Percentiles rank a stretch among this genome's conserved stretches.
Evolutionary conservation across 2,113 vertebrate species (phyloP).

Genomic region (Epinephelus lanceolatus): DNA sequence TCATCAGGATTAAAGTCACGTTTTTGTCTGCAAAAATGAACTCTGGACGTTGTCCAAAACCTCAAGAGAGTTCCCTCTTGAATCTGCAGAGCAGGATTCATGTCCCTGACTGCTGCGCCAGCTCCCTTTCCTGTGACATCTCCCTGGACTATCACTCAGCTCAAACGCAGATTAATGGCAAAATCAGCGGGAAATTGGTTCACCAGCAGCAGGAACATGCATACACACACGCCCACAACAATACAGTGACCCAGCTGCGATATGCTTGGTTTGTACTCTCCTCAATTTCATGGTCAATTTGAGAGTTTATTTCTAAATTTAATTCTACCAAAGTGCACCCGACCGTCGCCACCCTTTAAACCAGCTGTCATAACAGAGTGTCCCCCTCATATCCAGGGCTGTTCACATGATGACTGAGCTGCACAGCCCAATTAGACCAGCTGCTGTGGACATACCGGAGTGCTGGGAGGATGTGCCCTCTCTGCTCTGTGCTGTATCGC

Average conservation of each 20-base stretch:
- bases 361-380: slow-evolving; percentile 79
- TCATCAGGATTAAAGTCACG: neutral
- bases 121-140: slow-evolving; percentile 47
- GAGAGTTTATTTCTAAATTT: slow-evolving; percentile 76
- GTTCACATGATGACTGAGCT: slow-evolving; percentile 64
- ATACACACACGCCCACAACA: neutral
- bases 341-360: slow-evolving; percentile 39
- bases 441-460: slow-evolving; percentile 64
- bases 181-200: neutral
- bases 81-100: slow-evolving; percentile 22
- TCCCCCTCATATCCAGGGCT: slow-evolving; percentile 51
- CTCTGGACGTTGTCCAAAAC: slow-evolving; percentile 15
- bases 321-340: slow-evolving; percentile 66
- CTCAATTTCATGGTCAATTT: slow-evolving; percentile 75
- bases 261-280: slow-evolving; percentile 41
- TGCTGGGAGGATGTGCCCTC: slow-evolving; percentile 42
- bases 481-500: slow-evolving; percentile 25
- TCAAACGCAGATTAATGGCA: slow-evolving; percentile 26
- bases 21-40: slow-evolving; percentile 16
- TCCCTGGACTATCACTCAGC: slow-evolving; percentile 46
- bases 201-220: slow-evolving; percentile 21
- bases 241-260: slow-evolving; percentile 35
- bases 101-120: slow-evolving; percentile 31
- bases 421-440: slow-evolving; percentile 65
- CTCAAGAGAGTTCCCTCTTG: slow-evolving; percentile 13